Evolutionary conservation across 2,113 vertebrate species (phyloP).

Genomic region (Pungitius pungitius): DNA sequence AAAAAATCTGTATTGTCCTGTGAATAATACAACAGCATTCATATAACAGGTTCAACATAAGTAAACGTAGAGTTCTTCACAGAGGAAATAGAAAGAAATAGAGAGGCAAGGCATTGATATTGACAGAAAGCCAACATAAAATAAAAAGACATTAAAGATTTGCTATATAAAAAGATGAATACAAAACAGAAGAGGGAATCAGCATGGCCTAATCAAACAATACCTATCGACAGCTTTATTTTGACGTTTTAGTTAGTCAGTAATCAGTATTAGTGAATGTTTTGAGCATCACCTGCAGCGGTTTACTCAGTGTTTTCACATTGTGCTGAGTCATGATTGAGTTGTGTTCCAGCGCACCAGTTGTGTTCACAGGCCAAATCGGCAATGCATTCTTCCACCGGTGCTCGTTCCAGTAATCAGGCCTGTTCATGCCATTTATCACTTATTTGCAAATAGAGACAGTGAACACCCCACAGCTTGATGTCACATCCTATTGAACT

Average conservation of each 20-base stretch:
- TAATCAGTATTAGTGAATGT: background rate
- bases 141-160: background rate
- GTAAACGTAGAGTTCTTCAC: background rate
- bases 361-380: background rate
- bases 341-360: background rate
- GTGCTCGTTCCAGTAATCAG: background rate
- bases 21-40: background rate
- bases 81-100: background rate
- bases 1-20: background rate
- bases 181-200: background rate
- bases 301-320: background rate
- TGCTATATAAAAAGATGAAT: background rate
- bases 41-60: background rate
- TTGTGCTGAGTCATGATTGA: conserved; percentile 11
- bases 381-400: background rate
- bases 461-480: background rate
- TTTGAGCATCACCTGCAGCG: background rate
- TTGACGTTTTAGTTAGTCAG: background rate
- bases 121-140: background rate
- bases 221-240: background rate
- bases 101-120: background rate
- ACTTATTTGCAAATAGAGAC: background rate
- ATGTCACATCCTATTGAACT: conserved; percentile 45
- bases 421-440: background rate
- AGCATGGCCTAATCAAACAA: no score